Base-by-base conservation (phyloP, 2,888 invertebrate genomes). In the Polydrusus pterygomalis region DNA sequence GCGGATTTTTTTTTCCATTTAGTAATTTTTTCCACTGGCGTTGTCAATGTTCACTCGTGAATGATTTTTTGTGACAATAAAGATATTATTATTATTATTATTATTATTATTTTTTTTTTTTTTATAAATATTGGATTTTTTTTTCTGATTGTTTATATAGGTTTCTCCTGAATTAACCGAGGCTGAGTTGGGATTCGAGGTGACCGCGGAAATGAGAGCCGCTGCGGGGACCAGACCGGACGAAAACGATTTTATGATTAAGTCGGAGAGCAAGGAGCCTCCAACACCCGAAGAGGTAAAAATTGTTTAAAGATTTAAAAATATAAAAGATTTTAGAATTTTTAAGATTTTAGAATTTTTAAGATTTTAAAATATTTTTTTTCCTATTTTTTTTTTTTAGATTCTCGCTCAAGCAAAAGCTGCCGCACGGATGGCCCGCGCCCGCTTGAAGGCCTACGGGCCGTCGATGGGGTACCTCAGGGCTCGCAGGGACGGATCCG, bases 401-500 rank as follows among this genome's bases (percentile, higher is more conserved):
- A 94, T 96, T 73, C 86, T 96, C 3, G 92, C 92, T 0, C 84
- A 86, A 65, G 85, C 86, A 0, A 87, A 87, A 75, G 85, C 85
- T 20, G 95, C 95, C 0, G 94, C 96, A 0, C 90, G 92, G 80
- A 89, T 91, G 40, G 95, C 94, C 0, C 90, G 92, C 18, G 91
- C 92, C 9, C 75, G 74, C 6, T 72, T 81, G 62, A 83, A 83
- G 78, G 81, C 81, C 30, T 81, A 81, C 30, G 81, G 81, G 25
- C 79, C 83, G 0, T 77, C 77, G 45, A 90, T 94, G 93, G 96
- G 96, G 17, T 98, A 97, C 86, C 90, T 98, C 20, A 90, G 97
- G 34, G 95, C 96, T 88, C 92, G 93, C 80, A 90, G 93, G 49
- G 96, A 97, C 82, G 98, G 98, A 18, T 95, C 94, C 47, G 97